Evolutionary conservation across 2,888 invertebrate species (phyloP), one percentile per base, ranked within the genome.

Genomic region (Lomographa bimaculata): DNA sequence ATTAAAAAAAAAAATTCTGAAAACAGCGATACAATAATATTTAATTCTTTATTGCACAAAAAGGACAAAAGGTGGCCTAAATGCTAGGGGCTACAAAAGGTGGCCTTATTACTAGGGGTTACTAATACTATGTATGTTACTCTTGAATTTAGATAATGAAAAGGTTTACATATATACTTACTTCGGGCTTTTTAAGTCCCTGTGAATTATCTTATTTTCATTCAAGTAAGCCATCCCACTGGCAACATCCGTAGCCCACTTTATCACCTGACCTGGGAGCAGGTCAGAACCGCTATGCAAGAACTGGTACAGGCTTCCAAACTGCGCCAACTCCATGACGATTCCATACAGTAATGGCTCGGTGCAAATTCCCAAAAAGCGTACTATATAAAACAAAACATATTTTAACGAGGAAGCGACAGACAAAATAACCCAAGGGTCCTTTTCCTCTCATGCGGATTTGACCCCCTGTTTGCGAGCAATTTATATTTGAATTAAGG

Each of bases 121-220:
- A n/a, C n/a, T n/a, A n/a, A n/a, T n/a, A n/a, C n/a, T n/a, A n/a
- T n/a, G n/a, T n/a, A n/a, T n/a, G n/a, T n/a, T n/a, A n/a, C n/a
- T n/a, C n/a, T n/a, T n/a, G n/a, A n/a, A n/a, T n/a, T n/a, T n/a
- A n/a, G n/a, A n/a, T n/a, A n/a, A n/a, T n/a, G n/a, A n/a, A n/a
- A n/a, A n/a, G n/a, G n/a, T n/a, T n/a, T n/a, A n/a, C n/a, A n/a
- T n/a, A n/a, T n/a, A 10, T n/a, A 60, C 95, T 93, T 92, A 98
- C 98, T 99, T 99, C 26, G 99, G 99, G 71, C 98, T 98, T 85
- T 99, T 99, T 50, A 99, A 92, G 91, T 99, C 99, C 48, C 99
- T 91, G 73, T 99, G 99, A 66, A 99, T 98, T 61, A 99, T 98
- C 89, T 98, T 98, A 74, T 98, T 96, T 23, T 92, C 91, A 79